Evolutionary conservation across 2,113 vertebrate species (phyloP).

Genomic region (Bufo gargarizans): DNA sequence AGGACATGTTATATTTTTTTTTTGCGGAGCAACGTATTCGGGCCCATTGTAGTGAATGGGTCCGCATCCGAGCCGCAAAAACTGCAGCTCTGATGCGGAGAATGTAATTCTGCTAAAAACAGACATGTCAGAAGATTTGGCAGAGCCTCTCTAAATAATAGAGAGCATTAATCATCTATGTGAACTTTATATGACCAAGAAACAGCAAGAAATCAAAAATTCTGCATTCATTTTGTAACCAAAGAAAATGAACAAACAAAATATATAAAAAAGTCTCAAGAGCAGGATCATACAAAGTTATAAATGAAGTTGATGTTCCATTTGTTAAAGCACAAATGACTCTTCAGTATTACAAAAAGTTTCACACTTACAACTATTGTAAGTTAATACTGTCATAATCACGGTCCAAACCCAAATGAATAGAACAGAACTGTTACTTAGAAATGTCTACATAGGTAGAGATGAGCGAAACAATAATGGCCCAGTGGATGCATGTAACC

Average conservation of each 20-base stretch:
- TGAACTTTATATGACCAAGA: slow-evolving; percentile 49
- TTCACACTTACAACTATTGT: slow-evolving; percentile 49
- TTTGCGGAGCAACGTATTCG: no score
- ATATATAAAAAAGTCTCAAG: slow-evolving; percentile 52
- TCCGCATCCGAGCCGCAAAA: no score
- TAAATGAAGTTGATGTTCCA: slow-evolving; percentile 50
- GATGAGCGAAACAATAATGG: not conserved
- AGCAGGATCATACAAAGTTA: slow-evolving; percentile 42
- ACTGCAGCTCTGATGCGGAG: no score
- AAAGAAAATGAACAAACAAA: slow-evolving; percentile 11
- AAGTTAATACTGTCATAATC: slow-evolving; percentile 49
- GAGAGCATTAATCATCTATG: slow-evolving; percentile 25
- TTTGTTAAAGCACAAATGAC: slow-evolving; percentile 53
- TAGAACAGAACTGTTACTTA: slow-evolving; percentile 25
- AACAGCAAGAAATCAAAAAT: slow-evolving; percentile 40
- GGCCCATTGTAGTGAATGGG: no score
- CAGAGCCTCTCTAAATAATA: not conserved
- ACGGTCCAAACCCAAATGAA: not conserved
- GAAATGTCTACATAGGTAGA: slow-evolving; percentile 18
- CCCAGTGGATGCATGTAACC: not conserved
- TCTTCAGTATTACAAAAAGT: slow-evolving; percentile 52
- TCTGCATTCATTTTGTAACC: slow-evolving; percentile 26
- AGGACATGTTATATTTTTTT: no score
- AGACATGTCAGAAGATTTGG: not conserved
- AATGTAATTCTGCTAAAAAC: not conserved